Base-by-base conservation (phyloP, 2,888 invertebrate species). In the Drosophila picticornis region DNA sequence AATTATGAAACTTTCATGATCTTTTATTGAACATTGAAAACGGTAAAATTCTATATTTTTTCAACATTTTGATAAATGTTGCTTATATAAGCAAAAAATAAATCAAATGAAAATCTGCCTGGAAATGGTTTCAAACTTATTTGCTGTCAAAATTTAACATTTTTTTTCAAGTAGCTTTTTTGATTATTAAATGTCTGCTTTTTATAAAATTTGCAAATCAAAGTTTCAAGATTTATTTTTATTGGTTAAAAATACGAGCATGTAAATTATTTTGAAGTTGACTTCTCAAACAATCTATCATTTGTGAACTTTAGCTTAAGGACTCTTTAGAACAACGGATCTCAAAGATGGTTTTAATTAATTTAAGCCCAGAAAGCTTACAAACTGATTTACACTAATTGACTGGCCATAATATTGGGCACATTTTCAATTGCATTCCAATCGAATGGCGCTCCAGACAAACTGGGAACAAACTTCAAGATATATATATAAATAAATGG, bases 361-460 rank as follows among this genome's bases (percentile, higher is more conserved):
- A 25, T 46, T 46, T 5, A 19, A 19, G 25, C 51, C 2, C 13
- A 22, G 7, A 22, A 16, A 3, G 32, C 32, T 53, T 13, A 52
- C 31, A 22, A 38, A 56, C 13, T 27, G 13, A 29, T n/a, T 5
- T 29, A 9, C 29, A 22, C 22, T 29, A 57, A 56, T 40, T 56
- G 32, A 67, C 22, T 22, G 27, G 36, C 48, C 25, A 29, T 43
- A 11, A 48, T 59, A 64, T 46, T 46, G 56, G 22, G 19, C 36
- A 22, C 40, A 59, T 55, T 72, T 55, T 40, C 46, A 52, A 55
- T 46, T 69, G 60, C 70, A 70, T 66, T 67, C 65, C 75, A 51
- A 59, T 69, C 34, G 53, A 58, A 31, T 46, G 38, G 6, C 63
- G 40, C 67, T 69, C 48, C 58, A 74, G 79, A 69, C 69, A 69